Evolutionary conservation across 2,797 vertebrate species (phyloP), one percentile per base, ranked within the genome.

Genomic region (Syngnathus acus): DNA sequence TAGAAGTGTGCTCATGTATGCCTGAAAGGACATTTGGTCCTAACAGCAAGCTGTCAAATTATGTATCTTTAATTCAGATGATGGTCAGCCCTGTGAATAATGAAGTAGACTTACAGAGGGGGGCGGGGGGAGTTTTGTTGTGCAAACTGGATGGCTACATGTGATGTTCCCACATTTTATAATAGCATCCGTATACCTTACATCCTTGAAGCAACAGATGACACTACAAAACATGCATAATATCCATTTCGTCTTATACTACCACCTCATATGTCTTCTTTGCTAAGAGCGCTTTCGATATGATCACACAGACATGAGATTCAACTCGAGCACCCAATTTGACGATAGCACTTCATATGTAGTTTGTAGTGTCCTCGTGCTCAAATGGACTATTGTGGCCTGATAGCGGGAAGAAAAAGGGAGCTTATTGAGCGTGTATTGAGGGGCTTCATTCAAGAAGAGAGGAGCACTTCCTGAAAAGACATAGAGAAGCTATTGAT

Each of bases 401-500:
- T 47, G 42, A 62, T 62, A 45, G 38, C 58, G 19, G 42, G 23
- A 26, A 47, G 21, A 47, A 43, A 64, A 50, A 50, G 50, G 38
- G 17, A 65, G 9, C 19, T 51, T n/a, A 65, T 11, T 53, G 50
- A 55, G 64, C 37, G 32, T 53, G 6, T 10, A 65, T 32, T 32
- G 32, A 32, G 32, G 32, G 0, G 48, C n/a, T 13, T 67, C 21
- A n/a, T 61, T 65, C 57, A 69, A 62, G 26, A 61, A 70, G 62
- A 71, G 72, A 65, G 65, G 53, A 51, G 51, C 68, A 38, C 66
- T 78, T 82, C 70, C 71, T 77, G 59, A 5, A 72, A 72, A 74
- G 77, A 78, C 80, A 87, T 68, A 87, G 81, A 86, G 79, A 68
- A 71, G 64, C 83, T 72, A 86, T 89, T 89, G 87, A 89, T 88